These are phyloP conservation scores for Idaea biselata DNA, from an alignment of 2,888 invertebrate species.

Conservation along the genomic window DNA sequence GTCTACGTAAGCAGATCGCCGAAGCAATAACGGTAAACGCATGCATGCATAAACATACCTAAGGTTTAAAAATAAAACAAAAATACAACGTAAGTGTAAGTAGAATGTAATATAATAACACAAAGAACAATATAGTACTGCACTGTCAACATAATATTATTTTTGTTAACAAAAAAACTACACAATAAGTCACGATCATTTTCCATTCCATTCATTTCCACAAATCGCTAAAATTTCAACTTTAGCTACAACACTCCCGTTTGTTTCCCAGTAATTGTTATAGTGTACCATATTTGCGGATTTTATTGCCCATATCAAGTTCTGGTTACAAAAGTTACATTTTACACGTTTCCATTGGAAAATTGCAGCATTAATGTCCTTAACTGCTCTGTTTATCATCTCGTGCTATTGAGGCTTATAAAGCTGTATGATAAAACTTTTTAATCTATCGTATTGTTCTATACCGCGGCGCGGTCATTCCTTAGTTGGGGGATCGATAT, in stretches of 20 bases:
- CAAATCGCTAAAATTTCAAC: constrained; percentile 4
- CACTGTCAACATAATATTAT: too few species aligned
- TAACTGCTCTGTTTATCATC: constrained; percentile 16
- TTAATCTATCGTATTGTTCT: too few species aligned
- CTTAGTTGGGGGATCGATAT: too few species aligned
- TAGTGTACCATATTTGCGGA: constrained; percentile 57
- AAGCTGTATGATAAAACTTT: not conserved
- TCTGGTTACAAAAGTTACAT: constrained; percentile 26
- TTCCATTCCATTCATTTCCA: not conserved
- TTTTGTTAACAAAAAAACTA: too few species aligned
- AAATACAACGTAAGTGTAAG: too few species aligned
- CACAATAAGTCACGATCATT: not conserved
- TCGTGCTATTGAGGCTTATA: not conserved
- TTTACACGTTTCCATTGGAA: constrained; percentile 15
- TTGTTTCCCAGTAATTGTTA: constrained; percentile 67
- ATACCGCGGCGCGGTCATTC: too few species aligned
- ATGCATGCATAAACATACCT: too few species aligned
- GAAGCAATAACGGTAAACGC: too few species aligned
- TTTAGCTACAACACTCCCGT: constrained; percentile 42
- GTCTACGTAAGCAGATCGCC: too few species aligned
- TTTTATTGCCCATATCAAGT: constrained; percentile 77
- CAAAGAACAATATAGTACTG: too few species aligned
- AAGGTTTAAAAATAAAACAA: too few species aligned
- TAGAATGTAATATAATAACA: too few species aligned
- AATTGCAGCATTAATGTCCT: constrained; percentile 17